A percentile compares a stretch with the other conserved stretches of the same genome.
These are phyloP conservation scores for Polyodon spathula DNA, from an alignment of 2,113 vertebrate species.

Conservation along the genomic window DNA sequence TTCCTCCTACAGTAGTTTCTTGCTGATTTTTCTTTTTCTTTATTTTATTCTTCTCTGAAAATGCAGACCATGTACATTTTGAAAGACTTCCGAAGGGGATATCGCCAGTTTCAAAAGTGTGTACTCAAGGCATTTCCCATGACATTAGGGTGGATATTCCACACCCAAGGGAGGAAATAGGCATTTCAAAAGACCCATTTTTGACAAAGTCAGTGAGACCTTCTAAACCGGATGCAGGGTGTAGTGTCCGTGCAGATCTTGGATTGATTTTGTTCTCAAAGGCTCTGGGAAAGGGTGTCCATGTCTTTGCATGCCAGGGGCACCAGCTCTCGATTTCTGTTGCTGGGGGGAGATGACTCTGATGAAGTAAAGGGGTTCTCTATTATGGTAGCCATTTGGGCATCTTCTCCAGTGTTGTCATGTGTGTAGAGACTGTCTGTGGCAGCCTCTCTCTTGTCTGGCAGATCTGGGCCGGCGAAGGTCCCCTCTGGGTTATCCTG, in stretches of 20 bases:
- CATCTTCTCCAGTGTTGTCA: slow-evolving; percentile 28
- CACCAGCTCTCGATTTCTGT: slow-evolving; percentile 41
- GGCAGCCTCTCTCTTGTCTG: fast-evolving
- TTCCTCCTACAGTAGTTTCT: no score
- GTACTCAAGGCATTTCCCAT: no score
- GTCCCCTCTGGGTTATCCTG: slow-evolving; percentile 12
- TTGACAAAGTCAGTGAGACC: no score
- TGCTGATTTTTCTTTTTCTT: no score
- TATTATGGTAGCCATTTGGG: slow-evolving; percentile 39
- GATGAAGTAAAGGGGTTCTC: slow-evolving; percentile 39
- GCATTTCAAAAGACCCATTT: no score
- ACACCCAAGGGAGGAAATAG: no score
- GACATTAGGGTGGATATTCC: no score
- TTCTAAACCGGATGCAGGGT: background rate
- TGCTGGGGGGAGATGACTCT: slow-evolving; percentile 19
- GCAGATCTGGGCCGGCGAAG: background rate
- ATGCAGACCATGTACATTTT: no score
- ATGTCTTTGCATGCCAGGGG: slow-evolving; percentile 25
- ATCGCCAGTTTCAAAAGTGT: no score
- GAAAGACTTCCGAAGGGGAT: no score
- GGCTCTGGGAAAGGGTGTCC: slow-evolving; percentile 8
- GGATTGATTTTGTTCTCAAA: background rate
- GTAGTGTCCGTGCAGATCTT: background rate
- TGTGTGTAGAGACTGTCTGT: slow-evolving; percentile 16
- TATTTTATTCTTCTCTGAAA: no score